Base-by-base conservation (phyloP, 2,113 vertebrate species). In the Gobiocypris rarus region DNA sequence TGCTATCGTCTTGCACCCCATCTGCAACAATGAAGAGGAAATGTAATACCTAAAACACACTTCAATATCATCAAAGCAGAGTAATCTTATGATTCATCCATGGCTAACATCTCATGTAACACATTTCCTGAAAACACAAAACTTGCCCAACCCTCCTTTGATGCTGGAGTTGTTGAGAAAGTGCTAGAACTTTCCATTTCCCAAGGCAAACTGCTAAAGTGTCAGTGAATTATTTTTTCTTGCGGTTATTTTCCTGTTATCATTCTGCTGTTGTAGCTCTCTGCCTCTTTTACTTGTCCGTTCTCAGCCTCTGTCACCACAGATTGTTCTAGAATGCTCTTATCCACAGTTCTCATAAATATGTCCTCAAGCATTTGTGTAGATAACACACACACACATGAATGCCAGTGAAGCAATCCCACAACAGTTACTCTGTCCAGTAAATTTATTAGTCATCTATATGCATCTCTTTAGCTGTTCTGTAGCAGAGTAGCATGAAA, bases 141-240 rank as follows among this genome's bases (percentile, higher is more conserved):
- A 26, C 73, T 75, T 15, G 1, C 22, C 38, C 73, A 52, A 48
- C 69, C 10, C 7, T 71, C 22, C 69, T 71, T 71, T 45, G 15
- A 50, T 14, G n/a, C 15, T 50, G n/a, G 34, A 41, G 34, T 26
- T 43, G 1, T 43, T 63, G 7, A 28, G 56, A 50, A 52, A 50
- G 14, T 50, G 3, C 73, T 52, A 75, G 59, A 67, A 80, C 59
- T 50, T 50, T 17, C 59, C 9, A 34, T 31, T 67, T 80, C 26
- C 43, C 43, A 67, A 13, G 77, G 43, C 77, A n/a, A 80, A n/a
- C 59, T 4, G 41, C 54, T 79, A 19, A 78, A 14, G 76, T 79
- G 54, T 79, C 58, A 63, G 58, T 63, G 41, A n/a, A 63, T 65
- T 10, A 79, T 48, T 48, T 61, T 14, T 45, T 45, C 56, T 63